phyloP scores from a whole-genome alignment of 2,113 vertebrate genomes.

The Pluvianellus socialis region DNA sequence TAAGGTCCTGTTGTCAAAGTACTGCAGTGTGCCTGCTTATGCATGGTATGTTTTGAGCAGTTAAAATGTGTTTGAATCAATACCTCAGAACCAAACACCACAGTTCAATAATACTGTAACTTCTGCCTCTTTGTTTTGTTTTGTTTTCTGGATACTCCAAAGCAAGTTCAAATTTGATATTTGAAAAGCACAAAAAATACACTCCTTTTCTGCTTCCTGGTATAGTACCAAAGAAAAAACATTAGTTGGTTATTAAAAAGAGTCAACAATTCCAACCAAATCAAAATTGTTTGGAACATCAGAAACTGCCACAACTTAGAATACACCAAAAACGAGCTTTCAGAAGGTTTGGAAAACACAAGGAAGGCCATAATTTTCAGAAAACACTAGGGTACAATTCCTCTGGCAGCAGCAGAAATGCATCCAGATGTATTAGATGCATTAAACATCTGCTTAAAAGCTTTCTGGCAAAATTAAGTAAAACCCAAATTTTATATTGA shows the following conservation, averaged over 20 bases:
- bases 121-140: background rate
- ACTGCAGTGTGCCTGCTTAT: background rate
- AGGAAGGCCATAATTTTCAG: background rate
- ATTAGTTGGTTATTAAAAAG: background rate
- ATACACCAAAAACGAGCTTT: background rate
- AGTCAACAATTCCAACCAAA: background rate
- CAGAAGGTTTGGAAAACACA: background rate
- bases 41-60: background rate
- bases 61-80: background rate
- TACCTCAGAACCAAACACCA: background rate
- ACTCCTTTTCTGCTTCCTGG: background rate
- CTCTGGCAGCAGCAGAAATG: background rate
- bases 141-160: background rate
- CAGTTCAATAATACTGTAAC: background rate
- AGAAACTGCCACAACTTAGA: background rate
- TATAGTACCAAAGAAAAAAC: background rate
- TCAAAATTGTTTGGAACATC: background rate
- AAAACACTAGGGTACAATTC: background rate
- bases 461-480: constrained; percentile 7
- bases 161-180: background rate
- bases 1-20: background rate
- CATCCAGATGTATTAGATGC: background rate
- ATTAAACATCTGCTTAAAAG: constrained; percentile 11
- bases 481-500: background rate
- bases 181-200: background rate